Evolutionary conservation across 2,888 invertebrate species (phyloP).

Genomic region (Folsomia candida): DNA sequence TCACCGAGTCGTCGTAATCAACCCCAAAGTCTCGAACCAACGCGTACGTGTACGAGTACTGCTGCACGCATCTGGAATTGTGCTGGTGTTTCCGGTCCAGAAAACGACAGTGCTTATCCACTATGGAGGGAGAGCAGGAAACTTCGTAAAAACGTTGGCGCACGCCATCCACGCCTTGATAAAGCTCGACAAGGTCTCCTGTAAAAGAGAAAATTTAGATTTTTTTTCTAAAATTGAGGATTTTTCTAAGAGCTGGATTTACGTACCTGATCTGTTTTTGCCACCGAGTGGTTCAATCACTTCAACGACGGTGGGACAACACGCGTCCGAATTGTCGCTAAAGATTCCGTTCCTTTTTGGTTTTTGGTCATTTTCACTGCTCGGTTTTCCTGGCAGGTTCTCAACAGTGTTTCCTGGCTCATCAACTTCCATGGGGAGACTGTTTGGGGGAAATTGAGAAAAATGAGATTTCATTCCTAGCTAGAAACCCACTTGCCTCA

Average conservation of each 20-base stretch:
- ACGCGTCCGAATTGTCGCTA: slow-evolving; percentile 53
- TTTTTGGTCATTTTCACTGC: background rate
- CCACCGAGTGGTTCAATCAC: slow-evolving; percentile 76
- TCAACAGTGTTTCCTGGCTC: background rate
- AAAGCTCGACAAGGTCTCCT: slow-evolving; percentile 50
- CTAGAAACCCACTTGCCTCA: background rate
- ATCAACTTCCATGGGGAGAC: slow-evolving; percentile 11
- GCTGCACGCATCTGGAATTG: slow-evolving; percentile 76
- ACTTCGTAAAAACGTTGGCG: slow-evolving; percentile 69
- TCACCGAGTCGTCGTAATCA: slow-evolving; percentile 53
- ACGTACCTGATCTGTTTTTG: slow-evolving; percentile 63
- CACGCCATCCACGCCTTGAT: slow-evolving; percentile 53
- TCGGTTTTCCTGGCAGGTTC: background rate
- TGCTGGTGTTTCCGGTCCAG: slow-evolving; percentile 68
- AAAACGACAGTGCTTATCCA: slow-evolving; percentile 71
- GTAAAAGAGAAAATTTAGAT: slow-evolving; percentile 3
- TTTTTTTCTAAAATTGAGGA: background rate
- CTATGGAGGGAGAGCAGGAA: slow-evolving; percentile 70
- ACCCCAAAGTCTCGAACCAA: slow-evolving; percentile 66
- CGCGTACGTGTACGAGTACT: slow-evolving; percentile 80
- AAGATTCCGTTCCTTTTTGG: slow-evolving; percentile 4
- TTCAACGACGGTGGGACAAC: slow-evolving; percentile 76
- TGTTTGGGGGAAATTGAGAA: background rate
- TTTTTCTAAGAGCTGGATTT: background rate
- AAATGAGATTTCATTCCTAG: background rate